Percentiles rank a stretch among this genome's conserved stretches.
phyloP scores from a whole-genome alignment of 2,888 invertebrate genomes.

The Ennomos fuscantarius region DNA sequence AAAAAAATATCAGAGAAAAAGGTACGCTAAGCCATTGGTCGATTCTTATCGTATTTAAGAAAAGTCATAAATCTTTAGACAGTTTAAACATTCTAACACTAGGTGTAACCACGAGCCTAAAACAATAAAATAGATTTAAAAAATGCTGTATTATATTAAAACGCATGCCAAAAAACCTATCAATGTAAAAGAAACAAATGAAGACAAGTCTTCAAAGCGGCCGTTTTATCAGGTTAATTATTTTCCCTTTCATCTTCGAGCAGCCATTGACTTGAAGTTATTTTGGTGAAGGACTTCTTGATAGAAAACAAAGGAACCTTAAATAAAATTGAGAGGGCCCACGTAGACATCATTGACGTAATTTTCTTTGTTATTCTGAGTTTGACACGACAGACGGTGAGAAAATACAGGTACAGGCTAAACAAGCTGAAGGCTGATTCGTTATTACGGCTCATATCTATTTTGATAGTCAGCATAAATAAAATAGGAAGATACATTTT shows the following conservation, averaged over 20 bases:
- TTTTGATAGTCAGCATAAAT: constrained; percentile 14
- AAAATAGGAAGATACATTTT: constrained; percentile 3
- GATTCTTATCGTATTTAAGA: too few species aligned
- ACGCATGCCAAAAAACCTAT: background rate
- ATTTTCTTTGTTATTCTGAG: constrained; percentile 66
- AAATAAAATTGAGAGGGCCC: constrained; percentile 64
- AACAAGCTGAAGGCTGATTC: constrained; percentile 18
- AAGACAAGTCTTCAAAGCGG: constrained; percentile 40
- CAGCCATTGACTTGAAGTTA: constrained; percentile 52
- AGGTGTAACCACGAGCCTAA: too few species aligned
- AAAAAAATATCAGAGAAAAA: too few species aligned
- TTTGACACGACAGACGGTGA: constrained; percentile 39
- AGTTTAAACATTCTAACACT: too few species aligned
- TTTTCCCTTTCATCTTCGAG: constrained; percentile 69
- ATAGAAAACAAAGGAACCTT: constrained; percentile 65
- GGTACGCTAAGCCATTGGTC: too few species aligned
- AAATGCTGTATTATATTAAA: background rate
- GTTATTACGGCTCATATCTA: constrained; percentile 10
- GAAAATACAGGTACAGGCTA: constrained; percentile 32
- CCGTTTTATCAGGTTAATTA: constrained; percentile 60
- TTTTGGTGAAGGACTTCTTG: constrained; percentile 60
- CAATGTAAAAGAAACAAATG: constrained; percentile 1
- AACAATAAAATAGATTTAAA: too few species aligned
- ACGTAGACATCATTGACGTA: constrained; percentile 58
- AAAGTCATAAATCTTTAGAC: too few species aligned